A percentile compares a stretch with the other conserved stretches of the same genome.
phyloP scores from a whole-genome alignment of 1,140 invertebrate species.

The Drosophila gunungcola region DNA sequence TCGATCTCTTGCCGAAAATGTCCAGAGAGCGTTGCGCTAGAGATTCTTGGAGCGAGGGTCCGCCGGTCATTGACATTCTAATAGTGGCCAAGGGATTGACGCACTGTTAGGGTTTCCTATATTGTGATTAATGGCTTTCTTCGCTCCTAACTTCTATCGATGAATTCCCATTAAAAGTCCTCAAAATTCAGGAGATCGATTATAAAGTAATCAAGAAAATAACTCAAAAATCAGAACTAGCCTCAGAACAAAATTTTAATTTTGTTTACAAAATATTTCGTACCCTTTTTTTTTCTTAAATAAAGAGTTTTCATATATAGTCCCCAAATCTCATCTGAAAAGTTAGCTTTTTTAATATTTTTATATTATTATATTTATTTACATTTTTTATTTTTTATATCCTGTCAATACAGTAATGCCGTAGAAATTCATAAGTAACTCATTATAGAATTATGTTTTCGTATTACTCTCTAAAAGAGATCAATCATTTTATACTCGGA shows the following conservation, averaged over 20 bases:
- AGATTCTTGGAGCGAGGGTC: constrained; percentile 22
- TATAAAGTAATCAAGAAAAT: constrained; percentile 33
- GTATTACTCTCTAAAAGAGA: neutral
- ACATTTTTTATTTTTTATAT: neutral
- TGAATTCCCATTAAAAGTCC: constrained; percentile 24
- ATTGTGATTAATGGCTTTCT: constrained; percentile 66
- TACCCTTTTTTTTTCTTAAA: too few species aligned
- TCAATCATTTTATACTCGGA: neutral
- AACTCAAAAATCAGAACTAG: constrained; percentile 2
- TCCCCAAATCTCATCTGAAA: too few species aligned
- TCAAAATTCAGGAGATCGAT: constrained; percentile 17
- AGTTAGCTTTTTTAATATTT: too few species aligned
- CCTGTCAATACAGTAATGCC: neutral
- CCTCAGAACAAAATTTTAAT: neutral
- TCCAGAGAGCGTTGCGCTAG: constrained; percentile 56
- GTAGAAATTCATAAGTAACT: neutral
- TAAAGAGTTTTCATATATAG: too few species aligned
- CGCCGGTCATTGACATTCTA: constrained; percentile 70
- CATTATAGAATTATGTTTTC: neutral
- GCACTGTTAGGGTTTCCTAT: constrained; percentile 43
- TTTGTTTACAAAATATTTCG: too few species aligned
- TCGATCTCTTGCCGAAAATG: constrained; percentile 71
- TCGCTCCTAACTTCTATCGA: constrained; percentile 17
- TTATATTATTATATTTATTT: too few species aligned
- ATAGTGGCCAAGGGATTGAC: constrained; percentile 49